These are phyloP conservation scores for Periophthalmus modestus DNA, from an alignment of 2,113 vertebrate genomes.

Conservation along the genomic window DNA sequence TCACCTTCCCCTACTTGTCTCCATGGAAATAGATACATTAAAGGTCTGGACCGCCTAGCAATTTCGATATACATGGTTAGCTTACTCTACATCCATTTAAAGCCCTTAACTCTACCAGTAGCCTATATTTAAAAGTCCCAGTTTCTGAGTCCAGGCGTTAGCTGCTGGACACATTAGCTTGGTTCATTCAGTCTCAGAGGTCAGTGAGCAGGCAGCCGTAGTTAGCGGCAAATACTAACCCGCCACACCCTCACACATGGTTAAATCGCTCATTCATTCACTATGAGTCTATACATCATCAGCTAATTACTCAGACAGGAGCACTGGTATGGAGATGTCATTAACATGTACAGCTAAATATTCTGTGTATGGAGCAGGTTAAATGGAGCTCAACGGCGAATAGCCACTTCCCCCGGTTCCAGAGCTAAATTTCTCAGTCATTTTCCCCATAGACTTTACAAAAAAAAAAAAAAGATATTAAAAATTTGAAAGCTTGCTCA, in stretches of 20 bases:
- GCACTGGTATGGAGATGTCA: conserved; percentile 38
- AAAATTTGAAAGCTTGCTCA: too few species aligned
- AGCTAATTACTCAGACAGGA: conserved; percentile 76
- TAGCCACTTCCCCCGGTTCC: too few species aligned
- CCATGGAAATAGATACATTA: too few species aligned
- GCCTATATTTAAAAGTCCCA: background rate
- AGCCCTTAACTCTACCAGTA: background rate
- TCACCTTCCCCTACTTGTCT: too few species aligned
- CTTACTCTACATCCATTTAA: background rate
- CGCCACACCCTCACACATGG: conserved; percentile 40
- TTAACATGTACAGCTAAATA: conserved; percentile 28
- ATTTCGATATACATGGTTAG: background rate
- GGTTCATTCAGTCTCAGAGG: conserved; percentile 76
- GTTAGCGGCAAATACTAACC: conserved; percentile 77
- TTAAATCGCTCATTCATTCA: conserved; percentile 65
- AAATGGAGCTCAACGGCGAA: too few species aligned
- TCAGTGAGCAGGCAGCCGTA: conserved; percentile 74
- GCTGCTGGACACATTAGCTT: conserved; percentile 38
- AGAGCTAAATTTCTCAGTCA: too few species aligned
- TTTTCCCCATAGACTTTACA: too few species aligned
- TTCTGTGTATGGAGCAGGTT: conserved; percentile 9
- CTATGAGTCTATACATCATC: conserved; percentile 83
- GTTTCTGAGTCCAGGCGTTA: background rate
- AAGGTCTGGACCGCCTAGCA: background rate
- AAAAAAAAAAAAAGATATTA: too few species aligned